Evolutionary conservation across 2,113 vertebrate genomes (phyloP).

Genomic region (Cichladusa arquata): DNA sequence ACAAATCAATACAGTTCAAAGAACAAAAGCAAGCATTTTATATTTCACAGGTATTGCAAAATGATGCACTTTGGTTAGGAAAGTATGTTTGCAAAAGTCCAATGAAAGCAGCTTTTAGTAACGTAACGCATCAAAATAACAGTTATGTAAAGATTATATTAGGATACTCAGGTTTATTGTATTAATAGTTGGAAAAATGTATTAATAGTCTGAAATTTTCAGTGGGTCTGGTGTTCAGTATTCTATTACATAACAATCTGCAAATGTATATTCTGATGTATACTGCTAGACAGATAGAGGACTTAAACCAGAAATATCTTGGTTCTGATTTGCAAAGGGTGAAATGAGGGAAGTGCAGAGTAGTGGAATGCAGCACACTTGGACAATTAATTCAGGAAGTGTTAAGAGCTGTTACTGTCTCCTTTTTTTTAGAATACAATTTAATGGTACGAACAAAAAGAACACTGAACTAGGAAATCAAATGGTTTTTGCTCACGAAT

Average conservation of each 20-base stretch:
- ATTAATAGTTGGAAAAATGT: background rate
- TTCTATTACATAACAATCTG: background rate
- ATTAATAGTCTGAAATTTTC: background rate
- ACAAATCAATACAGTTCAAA: conserved; percentile 15
- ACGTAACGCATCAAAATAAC: background rate
- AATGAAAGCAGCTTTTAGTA: background rate
- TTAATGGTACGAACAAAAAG: background rate
- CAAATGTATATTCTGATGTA: background rate
- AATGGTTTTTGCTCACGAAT: background rate
- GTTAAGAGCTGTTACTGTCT: background rate
- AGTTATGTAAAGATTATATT: background rate
- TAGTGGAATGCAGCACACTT: background rate
- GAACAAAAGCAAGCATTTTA: background rate
- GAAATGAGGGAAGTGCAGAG: background rate
- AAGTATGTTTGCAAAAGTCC: background rate
- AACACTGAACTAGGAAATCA: background rate
- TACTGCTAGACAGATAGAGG: background rate
- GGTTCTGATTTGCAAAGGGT: background rate
- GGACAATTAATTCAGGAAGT: background rate
- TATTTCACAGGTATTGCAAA: background rate
- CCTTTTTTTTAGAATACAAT: background rate
- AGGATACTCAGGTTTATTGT: background rate
- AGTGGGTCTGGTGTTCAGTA: background rate
- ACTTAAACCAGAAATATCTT: background rate
- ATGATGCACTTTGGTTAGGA: background rate